Evolutionary conservation across 2,797 vertebrate genomes (phyloP).

Genomic region (Euthynnus affinis): DNA sequence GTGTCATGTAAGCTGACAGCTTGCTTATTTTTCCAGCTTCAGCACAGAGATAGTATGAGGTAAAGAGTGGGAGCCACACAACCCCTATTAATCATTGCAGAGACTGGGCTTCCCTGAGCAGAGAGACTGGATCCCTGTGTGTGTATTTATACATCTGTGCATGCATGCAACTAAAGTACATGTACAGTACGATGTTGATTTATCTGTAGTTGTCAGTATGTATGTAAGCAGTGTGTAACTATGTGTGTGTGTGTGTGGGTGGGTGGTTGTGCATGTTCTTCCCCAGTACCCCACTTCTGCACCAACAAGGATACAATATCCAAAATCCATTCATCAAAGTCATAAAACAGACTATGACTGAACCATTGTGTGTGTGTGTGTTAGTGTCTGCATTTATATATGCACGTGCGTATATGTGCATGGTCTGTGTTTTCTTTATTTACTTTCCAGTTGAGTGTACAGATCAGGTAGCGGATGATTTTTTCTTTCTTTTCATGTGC

Average conservation of each 20-base stretch:
- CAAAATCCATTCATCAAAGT: slow-evolving; percentile 87
- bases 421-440: slow-evolving; percentile 40
- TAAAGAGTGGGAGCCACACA: slow-evolving; percentile 64
- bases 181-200: slow-evolving; percentile 51
- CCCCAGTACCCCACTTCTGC: slow-evolving; percentile 65
- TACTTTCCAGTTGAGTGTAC: slow-evolving; percentile 27
- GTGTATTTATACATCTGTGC: slow-evolving; percentile 60
- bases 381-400: slow-evolving; percentile 46
- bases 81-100: slow-evolving; percentile 86
- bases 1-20: slow-evolving; percentile 85
- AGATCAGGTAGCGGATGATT: slow-evolving; percentile 11
- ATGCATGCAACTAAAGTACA: slow-evolving; percentile 39
- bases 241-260: slow-evolving; percentile 1
- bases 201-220: slow-evolving; percentile 62
- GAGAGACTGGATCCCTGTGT: slow-evolving; percentile 61
- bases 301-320: slow-evolving; percentile 72
- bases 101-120: slow-evolving; percentile 80
- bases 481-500: neutral
- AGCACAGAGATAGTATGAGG: slow-evolving; percentile 81
- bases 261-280: slow-evolving; percentile 26
- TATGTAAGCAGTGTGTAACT: slow-evolving; percentile 31
- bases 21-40: slow-evolving; percentile 88
- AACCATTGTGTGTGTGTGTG: slow-evolving; percentile 51
- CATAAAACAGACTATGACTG: slow-evolving; percentile 70
- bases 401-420: slow-evolving; percentile 16